These are phyloP conservation scores for Anseranas semipalmata DNA, from an alignment of 2,113 vertebrate genomes.

Conservation along the genomic window DNA sequence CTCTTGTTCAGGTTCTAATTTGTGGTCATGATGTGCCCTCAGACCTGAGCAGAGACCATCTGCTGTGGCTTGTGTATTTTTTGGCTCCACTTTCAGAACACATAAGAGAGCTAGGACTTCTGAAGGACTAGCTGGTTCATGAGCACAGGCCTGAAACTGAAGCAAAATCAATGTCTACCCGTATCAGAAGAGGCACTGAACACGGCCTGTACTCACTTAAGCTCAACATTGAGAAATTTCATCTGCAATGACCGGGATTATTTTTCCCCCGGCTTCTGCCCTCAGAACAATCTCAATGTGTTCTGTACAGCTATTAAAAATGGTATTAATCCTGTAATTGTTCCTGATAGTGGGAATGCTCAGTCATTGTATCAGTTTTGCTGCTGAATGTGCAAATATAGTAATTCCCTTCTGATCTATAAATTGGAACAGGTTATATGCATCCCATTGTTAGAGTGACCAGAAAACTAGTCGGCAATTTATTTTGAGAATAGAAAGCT, in stretches of 20 bases:
- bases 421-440: background rate
- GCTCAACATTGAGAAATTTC: background rate
- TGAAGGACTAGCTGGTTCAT: background rate
- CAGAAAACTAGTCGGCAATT: background rate
- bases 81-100: background rate
- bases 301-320: background rate
- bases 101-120: background rate
- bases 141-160: background rate
- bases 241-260: background rate
- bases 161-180: background rate
- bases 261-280: background rate
- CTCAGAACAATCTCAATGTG: background rate
- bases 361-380: background rate
- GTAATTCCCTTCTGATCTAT: background rate
- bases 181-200: background rate
- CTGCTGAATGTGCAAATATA: background rate
- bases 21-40: background rate
- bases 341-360: background rate
- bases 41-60: background rate
- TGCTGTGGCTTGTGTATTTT: background rate
- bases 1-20: background rate
- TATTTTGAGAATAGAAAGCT: background rate
- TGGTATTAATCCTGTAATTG: background rate
- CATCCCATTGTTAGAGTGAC: background rate
- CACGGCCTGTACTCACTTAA: background rate